Percentiles rank a stretch among this genome's conserved stretches.
Conservation (phyloP, 2,888 invertebrate species). For the Drosophila dives region DNA sequence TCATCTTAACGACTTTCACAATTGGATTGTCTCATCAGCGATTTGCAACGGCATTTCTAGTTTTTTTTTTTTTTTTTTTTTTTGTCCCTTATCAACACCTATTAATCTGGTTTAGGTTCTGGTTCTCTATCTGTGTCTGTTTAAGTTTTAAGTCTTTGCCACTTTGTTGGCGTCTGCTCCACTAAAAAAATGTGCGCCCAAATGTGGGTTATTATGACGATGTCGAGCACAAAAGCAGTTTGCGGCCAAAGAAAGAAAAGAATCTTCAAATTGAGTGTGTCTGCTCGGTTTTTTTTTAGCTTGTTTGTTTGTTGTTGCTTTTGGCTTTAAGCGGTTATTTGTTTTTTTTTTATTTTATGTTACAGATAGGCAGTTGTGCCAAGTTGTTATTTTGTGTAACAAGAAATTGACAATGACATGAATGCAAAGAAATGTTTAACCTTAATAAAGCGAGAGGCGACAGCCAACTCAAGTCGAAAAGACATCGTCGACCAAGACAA, state of each 20-base stretch:
- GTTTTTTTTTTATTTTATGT: conserved; percentile 16
- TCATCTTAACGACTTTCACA: conserved; percentile 46
- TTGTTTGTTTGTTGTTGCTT: conserved; percentile 13
- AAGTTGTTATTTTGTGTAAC: conserved; percentile 61
- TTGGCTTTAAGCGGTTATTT: conserved; percentile 22
- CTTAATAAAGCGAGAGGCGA: conserved; percentile 63
- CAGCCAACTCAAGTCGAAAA: conserved; percentile 14
- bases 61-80: conserved; percentile 2
- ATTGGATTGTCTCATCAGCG: conserved; percentile 43
- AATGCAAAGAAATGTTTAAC: conserved; percentile 79
- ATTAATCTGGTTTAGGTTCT: conserved; percentile 77
- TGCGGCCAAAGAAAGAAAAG: conserved; percentile 39
- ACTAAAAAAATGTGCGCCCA: conserved; percentile 51
- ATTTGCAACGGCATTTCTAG: conserved; percentile 37
- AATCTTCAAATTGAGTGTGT: conserved; percentile 40
- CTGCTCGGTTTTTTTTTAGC: conserved; percentile 11
- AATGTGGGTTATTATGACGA: conserved; percentile 72
- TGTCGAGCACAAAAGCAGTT: conserved; percentile 49
- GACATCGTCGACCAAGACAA: conserved; percentile 54
- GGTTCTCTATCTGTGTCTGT: conserved; percentile 18
- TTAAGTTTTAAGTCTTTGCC: not conserved
- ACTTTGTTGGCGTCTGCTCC: conserved; percentile 28
- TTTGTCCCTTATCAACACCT: conserved; percentile 64
- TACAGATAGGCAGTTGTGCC: conserved; percentile 37
- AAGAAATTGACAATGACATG: conserved; percentile 81